A percentile compares a stretch with the other conserved stretches of the same genome.
phyloP scores from a whole-genome alignment of 2,888 invertebrate genomes.

The Ectemnius continuus region DNA sequence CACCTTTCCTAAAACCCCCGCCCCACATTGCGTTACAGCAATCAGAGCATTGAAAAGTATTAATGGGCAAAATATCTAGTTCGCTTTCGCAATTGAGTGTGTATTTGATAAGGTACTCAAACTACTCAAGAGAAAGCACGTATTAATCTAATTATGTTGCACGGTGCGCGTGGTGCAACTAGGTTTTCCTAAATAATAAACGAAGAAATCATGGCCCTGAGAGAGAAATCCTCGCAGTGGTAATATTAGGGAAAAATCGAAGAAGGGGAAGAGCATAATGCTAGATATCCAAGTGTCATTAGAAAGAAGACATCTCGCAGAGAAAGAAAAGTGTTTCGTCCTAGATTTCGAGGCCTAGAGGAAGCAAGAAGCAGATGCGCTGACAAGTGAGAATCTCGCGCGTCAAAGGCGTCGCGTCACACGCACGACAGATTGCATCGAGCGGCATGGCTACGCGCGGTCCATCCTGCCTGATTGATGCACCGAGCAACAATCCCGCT shows the following conservation, averaged over 20 bases:
- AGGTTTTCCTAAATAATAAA: too few relatives aligned
- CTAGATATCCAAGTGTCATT: conserved; percentile 40
- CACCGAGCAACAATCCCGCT: conserved; percentile 48
- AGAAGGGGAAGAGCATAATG: conserved; percentile 54
- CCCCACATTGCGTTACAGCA: too few relatives aligned
- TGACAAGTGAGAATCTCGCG: conserved; percentile 73
- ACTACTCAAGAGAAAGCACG: too few relatives aligned
- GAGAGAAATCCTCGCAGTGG: too few relatives aligned
- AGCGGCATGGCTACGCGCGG: too few relatives aligned
- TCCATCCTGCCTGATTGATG: conserved; percentile 9
- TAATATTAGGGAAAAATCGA: conserved; percentile 7
- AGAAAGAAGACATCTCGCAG: conserved; percentile 61
- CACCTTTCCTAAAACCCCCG: too few relatives aligned
- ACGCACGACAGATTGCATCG: conserved; percentile 73
- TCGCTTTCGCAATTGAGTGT: neutral
- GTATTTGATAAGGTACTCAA: neutral
- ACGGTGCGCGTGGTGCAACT: too few relatives aligned
- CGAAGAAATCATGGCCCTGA: too few relatives aligned
- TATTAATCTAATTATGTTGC: too few relatives aligned
- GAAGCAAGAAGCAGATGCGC: conserved; percentile 72
- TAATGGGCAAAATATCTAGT: too few relatives aligned
- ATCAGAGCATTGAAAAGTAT: too few relatives aligned
- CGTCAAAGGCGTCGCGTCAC: conserved; percentile 65
- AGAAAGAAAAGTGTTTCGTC: conserved; percentile 61
- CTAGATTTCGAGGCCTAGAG: conserved; percentile 66